Percentiles rank a stretch among this genome's conserved stretches.
These are phyloP conservation scores for Paracanthobrama guichenoti DNA, from an alignment of 2,113 vertebrate species.

Conservation along the genomic window DNA sequence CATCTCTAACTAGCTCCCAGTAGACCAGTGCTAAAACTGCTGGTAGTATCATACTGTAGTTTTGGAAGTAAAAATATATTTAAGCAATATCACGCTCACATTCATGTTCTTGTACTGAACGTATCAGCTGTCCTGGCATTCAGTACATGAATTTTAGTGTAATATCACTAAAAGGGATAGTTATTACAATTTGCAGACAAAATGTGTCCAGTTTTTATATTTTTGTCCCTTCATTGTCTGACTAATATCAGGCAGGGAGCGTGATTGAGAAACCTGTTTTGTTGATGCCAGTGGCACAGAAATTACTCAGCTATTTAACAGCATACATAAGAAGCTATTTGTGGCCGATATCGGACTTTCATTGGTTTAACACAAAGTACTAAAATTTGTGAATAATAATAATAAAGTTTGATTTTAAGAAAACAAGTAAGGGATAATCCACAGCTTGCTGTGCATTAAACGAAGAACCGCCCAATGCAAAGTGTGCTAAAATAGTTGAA, in stretches of 20 bases:
- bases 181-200: not conserved
- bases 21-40: slow-evolving; percentile 4
- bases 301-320: not conserved
- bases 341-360: not conserved
- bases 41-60: not conserved
- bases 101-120: not conserved
- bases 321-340: not conserved
- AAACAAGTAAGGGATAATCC: too few relatives aligned
- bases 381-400: not conserved
- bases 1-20: slow-evolving; percentile 7
- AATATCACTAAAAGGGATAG: not conserved
- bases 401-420: too few relatives aligned
- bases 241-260: not conserved
- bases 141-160: not conserved
- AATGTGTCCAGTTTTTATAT: not conserved
- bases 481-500: too few relatives aligned
- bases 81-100: not conserved
- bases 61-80: not conserved
- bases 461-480: too few relatives aligned
- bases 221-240: not conserved
- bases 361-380: not conserved
- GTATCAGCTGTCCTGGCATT: not conserved
- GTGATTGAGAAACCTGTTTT: not conserved
- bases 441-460: too few relatives aligned
- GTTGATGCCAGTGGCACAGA: not conserved